Percentiles rank a stretch among this genome's conserved stretches.
Conservation (phyloP, 2,797 vertebrate genomes). For the Rhyacichthys aspro region DNA sequence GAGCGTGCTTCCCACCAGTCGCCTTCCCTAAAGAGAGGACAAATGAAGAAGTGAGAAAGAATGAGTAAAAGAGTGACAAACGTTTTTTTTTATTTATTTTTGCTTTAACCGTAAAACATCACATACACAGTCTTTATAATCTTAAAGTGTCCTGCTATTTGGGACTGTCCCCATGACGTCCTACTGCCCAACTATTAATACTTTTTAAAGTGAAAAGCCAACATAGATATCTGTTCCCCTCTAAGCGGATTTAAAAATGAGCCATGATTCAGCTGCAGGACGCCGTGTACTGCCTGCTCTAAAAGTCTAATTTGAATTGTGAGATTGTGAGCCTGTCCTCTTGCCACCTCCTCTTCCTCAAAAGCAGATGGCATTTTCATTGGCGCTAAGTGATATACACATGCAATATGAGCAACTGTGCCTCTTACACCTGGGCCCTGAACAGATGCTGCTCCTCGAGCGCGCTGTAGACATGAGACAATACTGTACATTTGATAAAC, state of each 20-base stretch:
- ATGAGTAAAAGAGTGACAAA: background rate
- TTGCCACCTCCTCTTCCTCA: constrained; percentile 24
- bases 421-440: constrained; percentile 6
- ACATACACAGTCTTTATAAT: no score
- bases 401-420: background rate
- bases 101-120: no score
- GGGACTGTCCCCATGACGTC: no score
- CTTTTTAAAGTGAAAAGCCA: no score
- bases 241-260: no score
- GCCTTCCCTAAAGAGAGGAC: constrained; percentile 86
- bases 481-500: background rate
- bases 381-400: constrained; percentile 10
- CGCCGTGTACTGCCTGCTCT: background rate
- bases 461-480: background rate
- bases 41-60: constrained; percentile 19
- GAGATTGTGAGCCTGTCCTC: constrained; percentile 7
- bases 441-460: constrained; percentile 1
- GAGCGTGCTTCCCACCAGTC: constrained; percentile 99
- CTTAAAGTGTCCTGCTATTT: no score
- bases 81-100: no score
- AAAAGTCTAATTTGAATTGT: constrained; percentile 9
- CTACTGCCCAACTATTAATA: no score
- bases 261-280: no score
- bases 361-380: constrained; percentile 49
- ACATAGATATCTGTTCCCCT: no score